Evolutionary conservation across 2,888 invertebrate species (phyloP).

Genomic region (Tenthredo distinguenda): DNA sequence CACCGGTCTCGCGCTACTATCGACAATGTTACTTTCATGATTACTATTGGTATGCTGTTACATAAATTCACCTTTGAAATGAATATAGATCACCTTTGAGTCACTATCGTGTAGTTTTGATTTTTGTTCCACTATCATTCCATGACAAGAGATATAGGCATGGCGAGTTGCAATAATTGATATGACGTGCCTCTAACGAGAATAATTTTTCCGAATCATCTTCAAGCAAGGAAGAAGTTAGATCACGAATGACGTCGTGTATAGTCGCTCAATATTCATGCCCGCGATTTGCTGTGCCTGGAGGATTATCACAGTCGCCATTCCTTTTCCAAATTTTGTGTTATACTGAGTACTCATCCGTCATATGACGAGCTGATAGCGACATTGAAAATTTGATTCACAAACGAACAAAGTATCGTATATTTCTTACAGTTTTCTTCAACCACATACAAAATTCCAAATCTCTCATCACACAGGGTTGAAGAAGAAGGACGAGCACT

Average conservation of each 20-base stretch:
- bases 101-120: neutral
- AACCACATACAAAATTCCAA: too few relatives aligned
- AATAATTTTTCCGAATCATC: neutral
- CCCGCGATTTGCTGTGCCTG: neutral
- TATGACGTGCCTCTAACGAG: neutral
- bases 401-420: too few relatives aligned
- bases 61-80: neutral
- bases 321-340: neutral
- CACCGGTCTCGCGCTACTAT: constrained; percentile 31
- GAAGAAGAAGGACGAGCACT: neutral
- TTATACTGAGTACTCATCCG: neutral
- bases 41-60: constrained; percentile 8
- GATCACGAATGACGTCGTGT: neutral
- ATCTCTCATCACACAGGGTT: neutral
- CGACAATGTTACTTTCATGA: constrained; percentile 44
- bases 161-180: neutral
- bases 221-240: neutral
- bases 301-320: neutral
- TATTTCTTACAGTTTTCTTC: too few relatives aligned
- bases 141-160: neutral
- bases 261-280: neutral
- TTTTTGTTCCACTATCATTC: neutral
- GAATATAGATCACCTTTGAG: constrained; percentile 1
- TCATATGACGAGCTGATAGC: neutral
- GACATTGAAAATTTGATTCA: neutral